These are phyloP conservation scores for Gnatocerus cornutus DNA, from an alignment of 2,888 invertebrate genomes.

Conservation along the genomic window DNA sequence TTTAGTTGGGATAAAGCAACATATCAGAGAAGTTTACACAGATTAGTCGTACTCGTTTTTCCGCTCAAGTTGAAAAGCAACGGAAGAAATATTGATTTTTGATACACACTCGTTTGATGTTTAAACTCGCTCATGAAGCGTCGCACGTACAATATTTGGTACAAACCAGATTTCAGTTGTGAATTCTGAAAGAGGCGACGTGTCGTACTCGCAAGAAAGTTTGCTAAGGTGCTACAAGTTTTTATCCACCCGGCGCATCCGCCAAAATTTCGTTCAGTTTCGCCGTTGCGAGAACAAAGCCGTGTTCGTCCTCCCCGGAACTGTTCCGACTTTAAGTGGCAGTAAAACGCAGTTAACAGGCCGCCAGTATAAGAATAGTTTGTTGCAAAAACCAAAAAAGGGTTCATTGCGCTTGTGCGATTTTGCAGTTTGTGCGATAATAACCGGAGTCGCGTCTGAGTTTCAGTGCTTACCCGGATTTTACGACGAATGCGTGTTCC, in stretches of 20 bases:
- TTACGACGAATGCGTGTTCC: conserved; percentile 32
- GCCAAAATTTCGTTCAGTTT: no score
- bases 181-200: no score
- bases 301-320: conserved; percentile 13
- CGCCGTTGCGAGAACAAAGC: conserved; percentile 25
- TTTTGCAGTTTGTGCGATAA: conserved; percentile 43
- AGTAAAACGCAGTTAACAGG: conserved; percentile 36
- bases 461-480: conserved; percentile 41
- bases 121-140: background rate
- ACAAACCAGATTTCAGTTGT: background rate
- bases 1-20: no score
- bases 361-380: conserved; percentile 46
- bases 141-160: conserved; percentile 1
- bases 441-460: conserved; percentile 29
- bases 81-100: background rate
- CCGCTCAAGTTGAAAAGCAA: background rate
- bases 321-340: conserved; percentile 31
- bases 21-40: no score
- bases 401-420: conserved; percentile 50
- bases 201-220: no score
- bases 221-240: no score
- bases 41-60: background rate
- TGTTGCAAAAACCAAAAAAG: conserved; percentile 49
- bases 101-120: conserved; percentile 1
- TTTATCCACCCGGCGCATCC: no score